A percentile compares a stretch with the other conserved stretches of the same genome.
These are phyloP conservation scores for Caenorhabditis virilis DNA, from an alignment of 2,888 invertebrate genomes.

Conservation along the genomic window DNA sequence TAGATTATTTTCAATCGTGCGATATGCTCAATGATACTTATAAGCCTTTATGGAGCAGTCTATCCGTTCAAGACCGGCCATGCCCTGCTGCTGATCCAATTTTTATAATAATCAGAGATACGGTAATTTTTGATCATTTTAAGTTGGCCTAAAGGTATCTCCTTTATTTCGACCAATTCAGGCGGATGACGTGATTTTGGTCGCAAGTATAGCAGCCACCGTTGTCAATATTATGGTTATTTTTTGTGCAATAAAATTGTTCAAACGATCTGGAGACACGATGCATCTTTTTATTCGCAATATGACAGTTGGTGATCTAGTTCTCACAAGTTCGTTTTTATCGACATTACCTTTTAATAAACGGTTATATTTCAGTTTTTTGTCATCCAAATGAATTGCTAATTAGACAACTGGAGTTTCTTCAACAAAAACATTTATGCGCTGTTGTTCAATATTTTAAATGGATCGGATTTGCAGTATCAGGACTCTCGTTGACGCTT, in stretches of 20 bases:
- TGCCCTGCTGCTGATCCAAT: slow-evolving; percentile 56
- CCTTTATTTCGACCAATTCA: no score
- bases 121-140: no score
- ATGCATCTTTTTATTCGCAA: slow-evolving; percentile 68
- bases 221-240: slow-evolving; percentile 67
- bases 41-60: no score
- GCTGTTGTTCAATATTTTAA: slow-evolving; percentile 67
- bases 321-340: slow-evolving; percentile 63
- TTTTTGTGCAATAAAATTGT: no score
- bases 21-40: no score
- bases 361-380: slow-evolving; percentile 54
- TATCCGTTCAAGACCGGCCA: no score
- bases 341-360: no score
- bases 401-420: slow-evolving; percentile 67
- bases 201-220: slow-evolving; percentile 66
- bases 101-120: slow-evolving; percentile 59
- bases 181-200: slow-evolving; percentile 66
- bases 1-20: no score
- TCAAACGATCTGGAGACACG: no score
- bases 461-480: slow-evolving; percentile 67
- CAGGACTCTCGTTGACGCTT: no score
- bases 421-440: slow-evolving; percentile 59
- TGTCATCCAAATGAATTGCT: slow-evolving; percentile 68
- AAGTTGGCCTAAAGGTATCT: no score
- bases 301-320: slow-evolving; percentile 66